These are phyloP conservation scores for Vanessa atalanta DNA, from an alignment of 1,140 invertebrate species.

Conservation along the genomic window DNA sequence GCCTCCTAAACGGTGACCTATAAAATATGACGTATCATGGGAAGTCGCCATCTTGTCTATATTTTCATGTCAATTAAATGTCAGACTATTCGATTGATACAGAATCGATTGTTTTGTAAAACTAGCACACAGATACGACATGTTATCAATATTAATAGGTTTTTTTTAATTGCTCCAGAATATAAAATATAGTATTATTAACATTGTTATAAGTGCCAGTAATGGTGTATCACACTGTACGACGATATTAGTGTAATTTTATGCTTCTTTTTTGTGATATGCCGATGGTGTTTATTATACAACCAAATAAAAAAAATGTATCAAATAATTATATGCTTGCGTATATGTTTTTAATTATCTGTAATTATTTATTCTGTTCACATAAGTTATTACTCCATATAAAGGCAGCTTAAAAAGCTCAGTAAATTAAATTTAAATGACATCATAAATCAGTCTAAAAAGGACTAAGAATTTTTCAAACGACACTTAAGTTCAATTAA, in stretches of 20 bases:
- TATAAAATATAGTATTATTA: too few species aligned
- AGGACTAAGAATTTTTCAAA: conserved; percentile 1
- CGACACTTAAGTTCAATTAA: neutral
- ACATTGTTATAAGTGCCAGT: too few species aligned
- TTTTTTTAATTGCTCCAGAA: too few species aligned
- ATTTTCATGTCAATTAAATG: conserved; percentile 7
- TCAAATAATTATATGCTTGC: too few species aligned
- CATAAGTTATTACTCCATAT: neutral
- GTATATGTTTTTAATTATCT: too few species aligned
- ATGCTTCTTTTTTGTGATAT: too few species aligned
- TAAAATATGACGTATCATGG: conserved; percentile 12
- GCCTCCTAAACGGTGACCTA: conserved; percentile 23
- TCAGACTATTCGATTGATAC: neutral
- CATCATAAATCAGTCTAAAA: conserved; percentile 7
- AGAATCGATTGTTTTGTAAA: conserved; percentile 5
- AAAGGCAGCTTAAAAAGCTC: neutral
- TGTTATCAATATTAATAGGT: neutral
- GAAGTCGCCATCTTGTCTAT: conserved; percentile 12
- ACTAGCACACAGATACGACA: neutral
- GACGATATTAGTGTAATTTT: too few species aligned
- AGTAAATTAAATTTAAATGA: neutral
- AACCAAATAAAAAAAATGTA: too few species aligned
- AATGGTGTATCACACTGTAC: too few species aligned
- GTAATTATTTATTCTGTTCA: too few species aligned
- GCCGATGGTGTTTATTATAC: too few species aligned